Evolutionary conservation across 2,888 invertebrate genomes (phyloP).

Genomic region (Campoplex capitator): DNA sequence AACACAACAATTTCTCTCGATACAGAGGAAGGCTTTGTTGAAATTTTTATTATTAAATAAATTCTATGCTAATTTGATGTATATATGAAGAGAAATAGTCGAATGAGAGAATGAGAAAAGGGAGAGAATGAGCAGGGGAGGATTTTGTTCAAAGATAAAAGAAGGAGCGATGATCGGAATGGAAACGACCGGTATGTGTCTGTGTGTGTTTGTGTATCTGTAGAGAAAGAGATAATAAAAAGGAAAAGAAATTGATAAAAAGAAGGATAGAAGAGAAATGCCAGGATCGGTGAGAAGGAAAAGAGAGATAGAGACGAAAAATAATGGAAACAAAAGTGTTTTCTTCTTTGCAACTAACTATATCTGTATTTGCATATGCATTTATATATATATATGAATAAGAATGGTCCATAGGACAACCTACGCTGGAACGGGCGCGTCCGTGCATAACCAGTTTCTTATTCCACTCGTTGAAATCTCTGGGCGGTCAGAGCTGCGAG

Average conservation of each 20-base stretch:
- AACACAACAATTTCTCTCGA: background rate
- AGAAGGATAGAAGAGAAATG: slow-evolving; percentile 49
- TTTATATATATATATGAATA: slow-evolving; percentile 43
- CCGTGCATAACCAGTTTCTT: slow-evolving; percentile 76
- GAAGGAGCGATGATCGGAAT: slow-evolving; percentile 46
- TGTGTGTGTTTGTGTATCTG: background rate
- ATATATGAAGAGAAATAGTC: slow-evolving; percentile 17
- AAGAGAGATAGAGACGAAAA: slow-evolving; percentile 52
- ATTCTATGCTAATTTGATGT: slow-evolving; percentile 37
- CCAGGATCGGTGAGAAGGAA: slow-evolving; percentile 46
- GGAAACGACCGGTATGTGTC: slow-evolving; percentile 24
- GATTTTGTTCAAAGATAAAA: slow-evolving; percentile 33
- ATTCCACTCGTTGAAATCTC: slow-evolving; percentile 76
- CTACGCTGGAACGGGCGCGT: slow-evolving; percentile 70
- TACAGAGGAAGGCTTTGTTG: background rate
- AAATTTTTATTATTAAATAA: slow-evolving; percentile 16
- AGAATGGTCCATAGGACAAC: slow-evolving; percentile 66
- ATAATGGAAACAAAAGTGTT: slow-evolving; percentile 68
- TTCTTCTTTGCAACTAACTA: slow-evolving; percentile 54
- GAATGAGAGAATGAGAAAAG: slow-evolving; percentile 48
- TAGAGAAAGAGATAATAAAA: slow-evolving; percentile 3
- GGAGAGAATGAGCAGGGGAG: slow-evolving; percentile 9
- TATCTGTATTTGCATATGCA: slow-evolving; percentile 26
- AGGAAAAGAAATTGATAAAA: slow-evolving; percentile 25
- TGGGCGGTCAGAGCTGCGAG: slow-evolving; percentile 58